Conservation (phyloP, 2,888 invertebrate genomes). For the Parnassius glacialis region DNA sequence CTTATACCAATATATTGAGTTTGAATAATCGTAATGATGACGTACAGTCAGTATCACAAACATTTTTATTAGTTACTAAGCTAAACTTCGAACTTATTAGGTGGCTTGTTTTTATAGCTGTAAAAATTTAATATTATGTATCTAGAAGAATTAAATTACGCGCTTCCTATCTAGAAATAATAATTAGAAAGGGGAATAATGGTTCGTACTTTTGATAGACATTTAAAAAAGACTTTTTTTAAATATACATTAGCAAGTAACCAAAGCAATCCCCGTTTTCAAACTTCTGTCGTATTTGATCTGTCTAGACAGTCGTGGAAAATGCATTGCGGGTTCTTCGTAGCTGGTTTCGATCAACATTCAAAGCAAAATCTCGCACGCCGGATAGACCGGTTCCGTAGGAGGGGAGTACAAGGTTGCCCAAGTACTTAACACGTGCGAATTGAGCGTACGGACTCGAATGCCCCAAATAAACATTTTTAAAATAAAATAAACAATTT, state of each 20-base stretch:
- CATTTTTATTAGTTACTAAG: too few relatives aligned
- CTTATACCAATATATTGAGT: background rate
- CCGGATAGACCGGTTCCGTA: slow-evolving; percentile 46
- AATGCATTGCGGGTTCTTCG: slow-evolving; percentile 7
- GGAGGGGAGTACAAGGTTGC: slow-evolving; percentile 71
- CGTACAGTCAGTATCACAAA: too few relatives aligned
- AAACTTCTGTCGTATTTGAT: background rate
- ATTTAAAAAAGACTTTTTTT: too few relatives aligned
- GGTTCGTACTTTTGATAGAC: too few relatives aligned
- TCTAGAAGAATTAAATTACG: too few relatives aligned
- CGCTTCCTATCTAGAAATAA: too few relatives aligned
- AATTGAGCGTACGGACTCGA: slow-evolving; percentile 17
- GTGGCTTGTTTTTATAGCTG: too few relatives aligned
- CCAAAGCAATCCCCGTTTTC: background rate
- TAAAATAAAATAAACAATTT: too few relatives aligned
- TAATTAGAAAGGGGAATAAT: too few relatives aligned
- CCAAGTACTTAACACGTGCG: slow-evolving; percentile 22
- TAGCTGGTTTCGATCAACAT: slow-evolving; percentile 21
- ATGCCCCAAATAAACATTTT: background rate
- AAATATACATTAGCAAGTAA: background rate
- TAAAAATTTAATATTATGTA: too few relatives aligned
- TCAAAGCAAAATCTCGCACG: slow-evolving; percentile 19
- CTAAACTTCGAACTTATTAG: too few relatives aligned
- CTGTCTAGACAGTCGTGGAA: background rate
- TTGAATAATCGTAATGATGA: background rate